These are phyloP conservation scores for Rhizomys pruinosus DNA, from an alignment of 2,113 vertebrate genomes.

Conservation along the genomic window DNA sequence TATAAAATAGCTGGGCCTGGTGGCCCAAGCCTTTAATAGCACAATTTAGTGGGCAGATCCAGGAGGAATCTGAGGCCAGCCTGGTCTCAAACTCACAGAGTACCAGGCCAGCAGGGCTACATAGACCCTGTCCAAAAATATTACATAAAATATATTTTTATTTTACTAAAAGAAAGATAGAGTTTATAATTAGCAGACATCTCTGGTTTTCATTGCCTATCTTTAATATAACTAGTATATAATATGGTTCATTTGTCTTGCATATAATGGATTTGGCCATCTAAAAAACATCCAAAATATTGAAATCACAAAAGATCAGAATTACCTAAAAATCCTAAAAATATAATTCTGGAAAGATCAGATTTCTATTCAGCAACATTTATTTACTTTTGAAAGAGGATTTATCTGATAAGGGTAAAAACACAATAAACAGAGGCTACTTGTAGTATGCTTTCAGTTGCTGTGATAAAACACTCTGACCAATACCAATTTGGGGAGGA, in stretches of 20 bases:
- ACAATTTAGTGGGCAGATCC: no score
- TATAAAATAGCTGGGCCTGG: no score
- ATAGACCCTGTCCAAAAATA: no score
- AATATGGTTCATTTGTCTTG: background rate
- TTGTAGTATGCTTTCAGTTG: no score
- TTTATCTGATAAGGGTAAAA: background rate
- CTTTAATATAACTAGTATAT: background rate
- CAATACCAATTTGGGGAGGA: no score
- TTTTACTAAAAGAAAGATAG: background rate
- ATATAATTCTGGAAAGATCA: background rate
- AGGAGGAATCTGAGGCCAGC: no score
- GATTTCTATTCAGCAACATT: background rate
- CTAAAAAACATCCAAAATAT: background rate
- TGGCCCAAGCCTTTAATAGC: no score
- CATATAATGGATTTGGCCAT: background rate
- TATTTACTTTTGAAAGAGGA: background rate
- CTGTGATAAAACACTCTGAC: no score
- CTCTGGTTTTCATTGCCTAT: background rate
- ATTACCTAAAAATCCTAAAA: background rate
- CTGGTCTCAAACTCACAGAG: no score
- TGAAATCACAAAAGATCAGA: background rate
- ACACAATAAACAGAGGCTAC: background rate
- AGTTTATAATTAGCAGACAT: background rate
- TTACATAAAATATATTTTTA: background rate
- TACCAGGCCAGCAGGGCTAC: no score